Percentiles rank a stretch among this genome's conserved stretches.
Evolutionary conservation across 1,140 invertebrate species (phyloP).

Genomic region (Saccostrea cuccullata): DNA sequence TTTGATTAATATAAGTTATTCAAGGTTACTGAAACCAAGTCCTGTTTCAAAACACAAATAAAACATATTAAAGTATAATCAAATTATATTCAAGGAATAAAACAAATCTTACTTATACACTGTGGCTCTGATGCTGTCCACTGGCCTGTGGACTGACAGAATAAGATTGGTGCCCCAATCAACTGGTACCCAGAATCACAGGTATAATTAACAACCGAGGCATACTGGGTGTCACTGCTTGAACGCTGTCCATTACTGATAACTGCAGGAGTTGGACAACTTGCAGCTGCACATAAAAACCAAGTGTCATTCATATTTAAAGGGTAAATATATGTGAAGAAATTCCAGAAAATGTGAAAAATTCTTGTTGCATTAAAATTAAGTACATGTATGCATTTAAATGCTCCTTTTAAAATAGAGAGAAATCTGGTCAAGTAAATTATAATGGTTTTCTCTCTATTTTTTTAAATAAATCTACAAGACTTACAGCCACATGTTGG

Average conservation of each 20-base stretch:
- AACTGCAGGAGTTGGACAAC: constrained; percentile 44
- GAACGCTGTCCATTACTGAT: constrained; percentile 46
- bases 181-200: constrained; percentile 67
- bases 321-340: too few relatives aligned
- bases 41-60: background rate
- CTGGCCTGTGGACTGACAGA: constrained; percentile 60
- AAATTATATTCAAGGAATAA: background rate
- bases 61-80: background rate
- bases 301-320: too few relatives aligned
- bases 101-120: constrained; percentile 56
- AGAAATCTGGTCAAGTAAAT: too few relatives aligned
- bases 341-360: too few relatives aligned
- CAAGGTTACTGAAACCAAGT: background rate
- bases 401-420: too few relatives aligned
- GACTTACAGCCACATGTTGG: constrained; percentile 57
- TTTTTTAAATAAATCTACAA: background rate
- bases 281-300: constrained; percentile 54
- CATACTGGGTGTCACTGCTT: constrained; percentile 57
- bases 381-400: too few relatives aligned
- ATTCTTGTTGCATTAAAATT: too few relatives aligned
- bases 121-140: constrained; percentile 57
- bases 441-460: too few relatives aligned
- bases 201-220: constrained; percentile 59
- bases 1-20: too few relatives aligned
- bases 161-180: constrained; percentile 59